These are phyloP conservation scores for Vidua chalybeata DNA, from an alignment of 2,113 vertebrate genomes.

Conservation along the genomic window DNA sequence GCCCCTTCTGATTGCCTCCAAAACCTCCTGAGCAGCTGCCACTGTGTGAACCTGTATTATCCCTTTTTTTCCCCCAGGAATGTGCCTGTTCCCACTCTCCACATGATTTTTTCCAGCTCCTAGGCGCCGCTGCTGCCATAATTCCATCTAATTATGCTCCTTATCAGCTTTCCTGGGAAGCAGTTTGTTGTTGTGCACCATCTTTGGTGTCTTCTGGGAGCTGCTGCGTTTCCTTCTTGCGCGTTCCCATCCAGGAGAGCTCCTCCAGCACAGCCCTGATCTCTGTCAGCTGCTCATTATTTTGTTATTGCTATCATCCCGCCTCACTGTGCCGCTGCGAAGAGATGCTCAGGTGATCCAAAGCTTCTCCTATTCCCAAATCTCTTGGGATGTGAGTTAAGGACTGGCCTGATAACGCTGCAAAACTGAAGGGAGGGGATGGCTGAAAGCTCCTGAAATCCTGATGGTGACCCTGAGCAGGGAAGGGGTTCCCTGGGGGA, in stretches of 20 bases:
- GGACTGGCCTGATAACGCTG: not conserved
- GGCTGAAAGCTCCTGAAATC: not conserved
- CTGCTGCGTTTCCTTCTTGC: not conserved
- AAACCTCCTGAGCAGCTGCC: not conserved
- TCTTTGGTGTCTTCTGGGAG: slow-evolving; percentile 51
- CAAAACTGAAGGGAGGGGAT: not conserved
- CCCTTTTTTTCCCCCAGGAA: not conserved
- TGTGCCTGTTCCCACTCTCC: not conserved
- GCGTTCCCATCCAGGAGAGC: not conserved
- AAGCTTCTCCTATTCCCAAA: not conserved
- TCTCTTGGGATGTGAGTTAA: not conserved
- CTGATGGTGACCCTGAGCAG: not conserved
- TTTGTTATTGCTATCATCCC: not conserved
- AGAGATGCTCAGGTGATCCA: not conserved
- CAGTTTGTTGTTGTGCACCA: slow-evolving; percentile 35
- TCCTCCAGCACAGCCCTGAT: not conserved
- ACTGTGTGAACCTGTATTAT: not conserved
- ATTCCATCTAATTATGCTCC: slow-evolving; percentile 47
- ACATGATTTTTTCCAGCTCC: not conserved
- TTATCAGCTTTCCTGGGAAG: slow-evolving; percentile 39
- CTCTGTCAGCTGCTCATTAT: slow-evolving; percentile 36
- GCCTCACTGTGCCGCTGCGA: not conserved
- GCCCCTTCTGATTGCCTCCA: not conserved
- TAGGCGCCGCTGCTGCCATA: not conserved
- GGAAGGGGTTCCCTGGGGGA: not conserved